Evolutionary conservation across 2,113 vertebrate species (phyloP), one percentile per base, ranked within the genome.

Genomic region (Dasyornis broadbenti): DNA sequence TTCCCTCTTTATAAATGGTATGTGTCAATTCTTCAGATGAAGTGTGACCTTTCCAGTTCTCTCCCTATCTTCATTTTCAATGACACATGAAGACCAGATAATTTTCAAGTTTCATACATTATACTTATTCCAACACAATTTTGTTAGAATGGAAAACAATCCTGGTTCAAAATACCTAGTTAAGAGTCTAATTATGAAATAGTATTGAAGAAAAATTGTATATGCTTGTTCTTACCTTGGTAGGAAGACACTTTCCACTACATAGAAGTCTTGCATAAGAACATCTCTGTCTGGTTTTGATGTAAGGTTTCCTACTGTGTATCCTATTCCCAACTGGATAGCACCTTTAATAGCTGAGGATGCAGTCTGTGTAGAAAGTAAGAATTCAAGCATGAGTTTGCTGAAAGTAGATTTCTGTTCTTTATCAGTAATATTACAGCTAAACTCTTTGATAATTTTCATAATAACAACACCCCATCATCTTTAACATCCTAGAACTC

Each of bases 221-320:
- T 27, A 59, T 28, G 7, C 21, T 90, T 79, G 37, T 53, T 59
- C 97, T 97, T 98, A 99, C 99, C 99, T 99, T 63, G 99, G 99
- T 64, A 99, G 97, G 97, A 99, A 99, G 39, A 99, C 98, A 56
- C 98, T 99, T 97, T 99, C 99, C 82, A 99, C 99, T 89, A 99
- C 98, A 28, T 99, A 99, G 95, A 99, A 99, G 90, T 99, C 99
- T 97, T 99, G 99, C 99, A 99, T 99, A 89, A 99, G 99, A 65
- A 99, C 99, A 97, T 99, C 99, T 97, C 99, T 97, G 96, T 99
- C 99, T 0, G 99, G 98, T 96, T 99, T 99, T 60, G 99, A 99
- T 73, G 98, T 99, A 80, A 99, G 98, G 92, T 99, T 99, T 73
- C 99, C 99, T 85, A 99, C 99, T 1, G 99, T 98, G 83, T 99